Evolutionary conservation across 2,113 vertebrate species (phyloP).

Genomic region (Gasterosteus aculeatus): DNA sequence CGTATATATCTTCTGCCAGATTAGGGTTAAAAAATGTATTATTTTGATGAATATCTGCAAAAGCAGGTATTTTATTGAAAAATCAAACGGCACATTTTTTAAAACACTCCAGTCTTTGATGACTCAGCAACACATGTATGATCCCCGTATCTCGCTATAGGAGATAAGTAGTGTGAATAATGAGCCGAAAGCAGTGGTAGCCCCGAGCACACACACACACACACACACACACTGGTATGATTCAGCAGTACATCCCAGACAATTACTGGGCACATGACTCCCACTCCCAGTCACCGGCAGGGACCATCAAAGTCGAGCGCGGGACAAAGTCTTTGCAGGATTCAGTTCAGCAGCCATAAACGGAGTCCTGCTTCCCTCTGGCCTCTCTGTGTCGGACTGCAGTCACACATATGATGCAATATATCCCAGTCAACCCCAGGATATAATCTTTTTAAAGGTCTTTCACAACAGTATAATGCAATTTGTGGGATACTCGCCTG

Average conservation of each 20-base stretch:
- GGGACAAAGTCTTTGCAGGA: conserved; percentile 39
- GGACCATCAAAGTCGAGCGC: conserved; percentile 31
- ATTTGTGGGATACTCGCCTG: neutral
- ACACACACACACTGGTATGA: conserved; percentile 42
- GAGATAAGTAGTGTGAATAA: conserved; percentile 24
- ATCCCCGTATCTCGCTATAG: conserved; percentile 7
- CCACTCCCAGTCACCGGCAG: conserved; percentile 3
- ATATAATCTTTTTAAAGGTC: conserved; percentile 6
- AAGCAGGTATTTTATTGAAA: neutral
- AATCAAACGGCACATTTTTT: neutral
- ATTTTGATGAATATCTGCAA: neutral
- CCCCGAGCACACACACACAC: conserved; percentile 29
- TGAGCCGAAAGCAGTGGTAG: conserved; percentile 33
- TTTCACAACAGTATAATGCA: conserved; percentile 4
- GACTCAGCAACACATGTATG: conserved; percentile 22
- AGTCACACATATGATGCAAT: conserved; percentile 24
- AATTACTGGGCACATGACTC: conserved; percentile 47
- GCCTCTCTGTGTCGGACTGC: neutral
- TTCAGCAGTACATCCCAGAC: conserved; percentile 60
- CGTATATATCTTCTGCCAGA: neutral
- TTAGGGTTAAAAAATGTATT: no score
- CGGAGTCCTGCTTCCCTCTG: neutral
- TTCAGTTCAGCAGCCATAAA: conserved; percentile 22
- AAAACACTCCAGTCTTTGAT: conserved; percentile 31
- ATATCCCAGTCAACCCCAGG: neutral